phyloP scores from a whole-genome alignment of 2,113 vertebrate species.

The Ondatra zibethicus region DNA sequence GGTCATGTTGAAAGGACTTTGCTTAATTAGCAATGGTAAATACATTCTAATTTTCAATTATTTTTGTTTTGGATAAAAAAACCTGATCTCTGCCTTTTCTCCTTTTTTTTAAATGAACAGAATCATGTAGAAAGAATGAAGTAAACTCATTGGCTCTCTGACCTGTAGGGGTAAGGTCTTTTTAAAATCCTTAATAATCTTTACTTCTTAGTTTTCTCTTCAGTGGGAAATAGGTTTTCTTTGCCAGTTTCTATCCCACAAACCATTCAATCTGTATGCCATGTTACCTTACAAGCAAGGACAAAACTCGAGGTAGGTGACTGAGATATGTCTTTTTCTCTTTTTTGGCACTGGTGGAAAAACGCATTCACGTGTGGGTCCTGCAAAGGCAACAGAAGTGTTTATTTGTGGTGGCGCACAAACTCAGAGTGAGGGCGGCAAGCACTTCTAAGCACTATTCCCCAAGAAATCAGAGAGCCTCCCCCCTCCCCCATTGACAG shows the following conservation, averaged over 20 bases:
- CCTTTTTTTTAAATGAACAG: background rate
- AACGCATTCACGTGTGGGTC: conserved; percentile 96
- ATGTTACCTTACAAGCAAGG: conserved; percentile 94
- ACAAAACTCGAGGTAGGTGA: conserved; percentile 95
- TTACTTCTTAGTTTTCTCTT: background rate
- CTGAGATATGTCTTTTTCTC: conserved; percentile 93
- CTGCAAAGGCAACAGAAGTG: conserved; percentile 83
- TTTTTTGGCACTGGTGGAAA: conserved; percentile 98
- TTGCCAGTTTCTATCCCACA: background rate
- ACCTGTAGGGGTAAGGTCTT: background rate
- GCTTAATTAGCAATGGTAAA: background rate
- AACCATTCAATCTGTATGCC: background rate
- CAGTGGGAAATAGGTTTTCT: background rate
- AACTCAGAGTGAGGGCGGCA: background rate
- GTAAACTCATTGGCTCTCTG: background rate
- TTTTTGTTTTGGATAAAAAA: conserved; percentile 22
- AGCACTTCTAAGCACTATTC: background rate
- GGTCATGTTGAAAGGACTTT: background rate
- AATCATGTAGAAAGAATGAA: conserved; percentile 14
- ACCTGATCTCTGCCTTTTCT: background rate
- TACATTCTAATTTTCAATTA: conserved; percentile 7
- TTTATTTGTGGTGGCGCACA: background rate
- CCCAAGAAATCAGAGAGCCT: background rate
- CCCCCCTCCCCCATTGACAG: background rate
- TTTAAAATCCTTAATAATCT: background rate